These are phyloP conservation scores for Triops longicaudatus DNA, from an alignment of 1,140 invertebrate species.

Conservation along the genomic window DNA sequence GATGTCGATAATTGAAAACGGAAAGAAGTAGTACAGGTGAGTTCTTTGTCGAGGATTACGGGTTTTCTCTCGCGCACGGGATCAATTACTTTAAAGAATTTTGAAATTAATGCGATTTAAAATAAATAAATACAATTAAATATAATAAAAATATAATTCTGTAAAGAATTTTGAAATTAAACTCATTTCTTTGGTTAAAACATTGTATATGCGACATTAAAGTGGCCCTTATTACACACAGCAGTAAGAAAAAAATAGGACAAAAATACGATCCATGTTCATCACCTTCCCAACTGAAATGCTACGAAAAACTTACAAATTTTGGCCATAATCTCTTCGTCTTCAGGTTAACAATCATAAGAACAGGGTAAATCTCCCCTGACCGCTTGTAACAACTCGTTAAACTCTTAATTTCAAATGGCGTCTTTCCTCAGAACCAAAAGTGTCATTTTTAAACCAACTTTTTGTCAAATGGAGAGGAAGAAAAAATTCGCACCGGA, in stretches of 20 bases:
- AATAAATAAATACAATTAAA: too few species aligned
- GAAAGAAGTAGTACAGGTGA: too few species aligned
- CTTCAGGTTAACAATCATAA: not conserved
- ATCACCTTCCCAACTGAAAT: not conserved
- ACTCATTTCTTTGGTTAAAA: not conserved
- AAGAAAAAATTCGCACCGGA: conserved; percentile 9
- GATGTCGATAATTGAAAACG: too few species aligned
- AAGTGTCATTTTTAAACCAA: not conserved
- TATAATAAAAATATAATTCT: too few species aligned
- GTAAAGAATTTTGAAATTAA: not conserved
- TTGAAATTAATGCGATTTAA: too few species aligned
- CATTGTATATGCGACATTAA: conserved; percentile 12
- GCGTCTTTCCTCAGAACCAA: not conserved
- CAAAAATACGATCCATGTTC: not conserved
- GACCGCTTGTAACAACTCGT: not conserved
- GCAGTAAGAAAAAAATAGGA: conserved; percentile 1
- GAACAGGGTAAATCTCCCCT: not conserved
- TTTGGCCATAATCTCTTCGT: not conserved
- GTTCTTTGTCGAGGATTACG: too few species aligned
- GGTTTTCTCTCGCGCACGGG: too few species aligned
- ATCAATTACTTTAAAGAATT: too few species aligned
- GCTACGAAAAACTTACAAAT: not conserved
- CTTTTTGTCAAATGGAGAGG: not conserved
- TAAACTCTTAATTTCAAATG: not conserved
- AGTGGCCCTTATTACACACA: conserved; percentile 8